Percentiles rank a stretch among this genome's conserved stretches.
Evolutionary conservation across 2,888 invertebrate genomes (phyloP).

Genomic region (Steinernema carpocapsae): DNA sequence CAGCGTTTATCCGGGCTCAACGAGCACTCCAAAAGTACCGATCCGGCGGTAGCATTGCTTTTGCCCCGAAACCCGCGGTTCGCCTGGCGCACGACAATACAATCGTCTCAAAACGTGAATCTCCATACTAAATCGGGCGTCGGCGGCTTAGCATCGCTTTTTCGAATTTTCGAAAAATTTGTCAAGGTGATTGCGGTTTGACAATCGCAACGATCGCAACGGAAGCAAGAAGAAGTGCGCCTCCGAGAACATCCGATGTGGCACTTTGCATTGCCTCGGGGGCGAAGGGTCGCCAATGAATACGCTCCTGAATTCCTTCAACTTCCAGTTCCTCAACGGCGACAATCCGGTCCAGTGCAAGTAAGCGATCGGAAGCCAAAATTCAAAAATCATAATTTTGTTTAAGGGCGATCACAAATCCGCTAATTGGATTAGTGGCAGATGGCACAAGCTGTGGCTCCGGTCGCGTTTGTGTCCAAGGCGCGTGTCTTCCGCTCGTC

Average conservation of each 20-base stretch:
- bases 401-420: slow-evolving; percentile 55
- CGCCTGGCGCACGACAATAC: no score
- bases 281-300: slow-evolving; percentile 80
- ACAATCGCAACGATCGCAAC: no score
- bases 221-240: slow-evolving; percentile 51
- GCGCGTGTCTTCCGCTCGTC: slow-evolving; percentile 78
- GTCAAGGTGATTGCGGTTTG: no score
- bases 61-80: no score
- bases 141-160: no score
- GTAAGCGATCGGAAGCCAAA: slow-evolving; percentile 29
- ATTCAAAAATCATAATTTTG: not conserved
- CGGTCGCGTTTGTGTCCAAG: slow-evolving; percentile 90
- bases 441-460: slow-evolving; percentile 62
- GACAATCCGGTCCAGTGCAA: slow-evolving; percentile 78
- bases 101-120: no score
- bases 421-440: slow-evolving; percentile 49
- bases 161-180: no score
- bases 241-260: slow-evolving; percentile 81
- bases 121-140: no score
- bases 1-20: no score
- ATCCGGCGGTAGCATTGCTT: no score
- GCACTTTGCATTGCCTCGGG: slow-evolving; percentile 89
- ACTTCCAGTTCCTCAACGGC: slow-evolving; percentile 86
- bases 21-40: no score
- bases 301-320: slow-evolving; percentile 80